Conservation (phyloP, 2,888 invertebrate genomes). For the Odontothrips loti region DNA sequence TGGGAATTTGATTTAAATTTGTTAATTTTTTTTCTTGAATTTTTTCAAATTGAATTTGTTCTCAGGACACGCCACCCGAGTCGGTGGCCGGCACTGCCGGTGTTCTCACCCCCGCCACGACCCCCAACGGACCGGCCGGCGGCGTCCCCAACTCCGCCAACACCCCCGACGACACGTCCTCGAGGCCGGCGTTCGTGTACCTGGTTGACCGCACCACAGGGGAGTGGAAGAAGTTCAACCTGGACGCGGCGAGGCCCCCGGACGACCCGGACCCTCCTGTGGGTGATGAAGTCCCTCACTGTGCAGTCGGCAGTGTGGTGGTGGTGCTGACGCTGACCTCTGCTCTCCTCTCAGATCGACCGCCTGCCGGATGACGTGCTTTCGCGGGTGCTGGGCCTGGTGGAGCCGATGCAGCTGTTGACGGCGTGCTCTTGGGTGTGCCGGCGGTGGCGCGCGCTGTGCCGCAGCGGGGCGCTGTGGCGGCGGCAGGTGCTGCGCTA, state of each 20-base stretch:
- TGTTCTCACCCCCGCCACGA: not conserved
- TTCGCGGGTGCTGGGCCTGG: not conserved
- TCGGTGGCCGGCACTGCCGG: not conserved
- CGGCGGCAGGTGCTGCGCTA: not conserved
- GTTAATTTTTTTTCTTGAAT: too few relatives aligned
- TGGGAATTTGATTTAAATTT: too few relatives aligned
- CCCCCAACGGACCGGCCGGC: not conserved
- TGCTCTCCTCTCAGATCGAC: not conserved
- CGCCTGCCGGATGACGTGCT: not conserved
- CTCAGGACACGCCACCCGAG: not conserved
- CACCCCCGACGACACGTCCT: not conserved
- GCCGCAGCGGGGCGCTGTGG: not conserved
- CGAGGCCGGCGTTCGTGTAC: too few relatives aligned
- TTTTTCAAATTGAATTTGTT: too few relatives aligned
- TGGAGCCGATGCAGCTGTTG: not conserved
- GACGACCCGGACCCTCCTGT: not conserved
- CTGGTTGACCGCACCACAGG: too few relatives aligned
- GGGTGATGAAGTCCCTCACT: not conserved
- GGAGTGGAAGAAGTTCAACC: not conserved
- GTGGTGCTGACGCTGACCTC: not conserved
- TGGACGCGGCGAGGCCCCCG: not conserved
- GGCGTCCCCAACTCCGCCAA: not conserved
- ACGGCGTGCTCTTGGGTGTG: not conserved
- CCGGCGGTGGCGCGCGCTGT: not conserved
- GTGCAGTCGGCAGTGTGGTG: not conserved